Base-by-base conservation (phyloP, 2,113 vertebrate genomes). In the Psophia crepitans region DNA sequence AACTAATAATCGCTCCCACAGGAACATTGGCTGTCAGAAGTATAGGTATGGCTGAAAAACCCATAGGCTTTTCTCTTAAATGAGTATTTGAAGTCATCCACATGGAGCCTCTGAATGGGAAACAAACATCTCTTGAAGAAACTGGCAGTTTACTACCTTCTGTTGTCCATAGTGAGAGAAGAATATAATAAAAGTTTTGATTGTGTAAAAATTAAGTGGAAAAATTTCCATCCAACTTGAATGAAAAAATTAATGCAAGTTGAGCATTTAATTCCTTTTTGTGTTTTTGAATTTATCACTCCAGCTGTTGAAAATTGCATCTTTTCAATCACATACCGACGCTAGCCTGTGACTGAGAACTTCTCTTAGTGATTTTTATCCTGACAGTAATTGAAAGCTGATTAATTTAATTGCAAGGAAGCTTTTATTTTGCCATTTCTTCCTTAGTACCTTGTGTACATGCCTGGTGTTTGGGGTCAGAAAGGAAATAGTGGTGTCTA, bases 391-490 rank as follows among this genome's bases (percentile, higher is more conserved):
- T 94, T 96, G 94, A 96, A 96, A 97, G 66, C 64, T 94, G 84
- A 95, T 97, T 93, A 96, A 93, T 96, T 92, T 95, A 97, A 97
- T 97, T 96, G 85, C 87, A 92, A 85, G 73, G 63, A 96, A 87
- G 73, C 90, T 96, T 85, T 81, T 93, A 75, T 96, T 92, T 96
- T 84, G 27, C 60, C 15, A 22, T 93, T 77, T 92, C 49, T 90
- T 78, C 37, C 32, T 85, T 64, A 90, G 33, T 77, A 30, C 28
- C 74, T 87, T 30, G 39, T 64, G n/a, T 87, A 75, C 77, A 32
- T 89, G 88, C 39, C 1, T 51, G 18, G 74, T 94, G 37, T 93
- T 97, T 90, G 46, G 91, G 87, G 94, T 96, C 93, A 84, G 71
- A 92, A 65, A 96, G 92, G 77, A 95, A 96, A 54, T 28, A 91